Conservation (phyloP, 2,797 vertebrate species). For the Mus minutoides region DNA sequence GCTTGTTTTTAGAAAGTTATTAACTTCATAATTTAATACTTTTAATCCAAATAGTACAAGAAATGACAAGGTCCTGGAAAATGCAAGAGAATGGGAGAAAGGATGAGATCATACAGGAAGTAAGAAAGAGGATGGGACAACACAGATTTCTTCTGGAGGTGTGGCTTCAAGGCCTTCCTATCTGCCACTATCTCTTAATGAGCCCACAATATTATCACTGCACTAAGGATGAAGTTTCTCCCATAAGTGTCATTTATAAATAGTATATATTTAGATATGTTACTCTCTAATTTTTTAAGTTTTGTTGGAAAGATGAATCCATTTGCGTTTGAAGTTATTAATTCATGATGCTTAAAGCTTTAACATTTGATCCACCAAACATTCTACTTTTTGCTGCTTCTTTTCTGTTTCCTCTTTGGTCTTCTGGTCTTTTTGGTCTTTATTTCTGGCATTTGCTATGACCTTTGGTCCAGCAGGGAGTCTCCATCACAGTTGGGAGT, state of each 20-base stretch:
- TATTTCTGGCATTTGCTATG: background rate
- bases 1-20: background rate
- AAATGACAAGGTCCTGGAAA: background rate
- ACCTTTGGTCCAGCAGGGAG: background rate
- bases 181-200: background rate
- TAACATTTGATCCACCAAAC: background rate
- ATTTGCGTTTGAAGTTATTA: constrained; percentile 22
- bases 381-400: background rate
- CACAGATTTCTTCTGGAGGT: too few relatives aligned
- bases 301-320: background rate
- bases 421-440: background rate
- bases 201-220: background rate
- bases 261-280: background rate
- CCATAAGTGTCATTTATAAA: background rate
- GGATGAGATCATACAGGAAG: background rate
- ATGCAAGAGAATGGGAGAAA: background rate
- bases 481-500: background rate
- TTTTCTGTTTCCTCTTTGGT: background rate
- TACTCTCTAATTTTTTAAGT: background rate
- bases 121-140: background rate
- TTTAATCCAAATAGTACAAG: background rate
- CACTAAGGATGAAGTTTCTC: background rate
- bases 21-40: background rate
- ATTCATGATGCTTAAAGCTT: constrained; percentile 5
- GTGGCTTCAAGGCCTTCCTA: background rate